A percentile compares a stretch with the other conserved stretches of the same genome.
phyloP scores from a whole-genome alignment of 2,797 vertebrate genomes.

The Pangasius mekongensis region DNA sequence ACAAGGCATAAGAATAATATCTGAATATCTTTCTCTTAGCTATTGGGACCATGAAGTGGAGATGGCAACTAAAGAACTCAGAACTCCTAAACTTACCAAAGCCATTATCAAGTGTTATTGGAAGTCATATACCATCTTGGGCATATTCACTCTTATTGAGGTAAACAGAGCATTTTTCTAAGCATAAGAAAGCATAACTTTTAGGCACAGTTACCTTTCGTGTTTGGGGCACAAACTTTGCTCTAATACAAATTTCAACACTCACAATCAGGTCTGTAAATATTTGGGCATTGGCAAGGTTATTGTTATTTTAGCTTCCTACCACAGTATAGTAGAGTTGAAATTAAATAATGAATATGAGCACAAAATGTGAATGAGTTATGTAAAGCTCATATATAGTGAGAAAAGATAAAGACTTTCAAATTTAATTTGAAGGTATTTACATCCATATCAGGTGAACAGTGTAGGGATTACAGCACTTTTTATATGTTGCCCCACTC shows the following conservation, averaged over 20 bases:
- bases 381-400: background rate
- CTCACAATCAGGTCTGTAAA: background rate
- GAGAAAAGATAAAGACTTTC: background rate
- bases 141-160: constrained; percentile 88
- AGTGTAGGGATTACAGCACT: background rate
- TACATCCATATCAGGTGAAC: background rate
- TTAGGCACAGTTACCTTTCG: background rate
- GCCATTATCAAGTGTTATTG: constrained; percentile 88
- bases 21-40: constrained; percentile 64
- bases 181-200: background rate
- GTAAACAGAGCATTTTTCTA: constrained; percentile 62
- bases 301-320: background rate
- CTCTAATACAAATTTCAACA: background rate
- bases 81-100: constrained; percentile 79
- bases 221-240: background rate
- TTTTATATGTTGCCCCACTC: background rate
- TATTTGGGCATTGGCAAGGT: background rate
- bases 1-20: background rate
- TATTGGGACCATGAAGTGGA: constrained; percentile 87
- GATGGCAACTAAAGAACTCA: constrained; percentile 79
- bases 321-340: background rate
- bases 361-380: background rate
- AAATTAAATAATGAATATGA: background rate
- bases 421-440: background rate
- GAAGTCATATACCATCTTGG: constrained; percentile 86